Base-by-base conservation (phyloP, 2,113 vertebrate genomes). In the Columba janthina region DNA sequence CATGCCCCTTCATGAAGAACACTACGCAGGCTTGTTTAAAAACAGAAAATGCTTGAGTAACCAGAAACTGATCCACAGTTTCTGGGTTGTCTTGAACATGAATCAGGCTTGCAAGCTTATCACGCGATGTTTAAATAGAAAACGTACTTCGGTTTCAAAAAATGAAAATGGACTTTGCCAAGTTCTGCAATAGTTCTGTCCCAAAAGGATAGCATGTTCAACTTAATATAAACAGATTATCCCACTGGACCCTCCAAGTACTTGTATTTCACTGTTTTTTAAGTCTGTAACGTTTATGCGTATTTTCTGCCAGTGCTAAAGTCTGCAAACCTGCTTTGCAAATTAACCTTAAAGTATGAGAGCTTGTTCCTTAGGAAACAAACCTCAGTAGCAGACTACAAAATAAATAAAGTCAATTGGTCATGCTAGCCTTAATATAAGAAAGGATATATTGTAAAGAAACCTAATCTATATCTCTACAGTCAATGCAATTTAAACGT, bases 151-250 rank as follows among this genome's bases (percentile, higher is more conserved):
- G 64, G 91, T 97, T 97, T 98, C 94, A 97, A 94, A 46, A 98
- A 97, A 96, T 71, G 15, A 97, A 98, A 95, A 96, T 94, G 89
- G 75, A 77, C 88, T 94, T 95, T 97, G 97, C 97, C 97, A 98
- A 98, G 94, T 91, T 96, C 96, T 96, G 88, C 93, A 98, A 96
- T 56, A 98, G 96, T 95, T 97, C 92, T 97, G 95, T 97, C 96
- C 96, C 97, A 93, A 95, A 97, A 97, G 98, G 95, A 97, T 97
- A 98, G 94, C 96, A 97, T 96, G 96, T 97, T 98, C 96, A 97
- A 94, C 96, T 97, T 96, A 96, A 97, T 97, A 97, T 98, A 98
- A 98, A 98, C 95, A 97, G 95, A 98, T 97, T 96, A 97, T 94
- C 88, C 91, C 40, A 8, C 69, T 96, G 96, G 97, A 97, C 97